Evolutionary conservation across 2,888 invertebrate species (phyloP), one percentile per base, ranked within the genome.

Genomic region (Dynastes hyllus): DNA sequence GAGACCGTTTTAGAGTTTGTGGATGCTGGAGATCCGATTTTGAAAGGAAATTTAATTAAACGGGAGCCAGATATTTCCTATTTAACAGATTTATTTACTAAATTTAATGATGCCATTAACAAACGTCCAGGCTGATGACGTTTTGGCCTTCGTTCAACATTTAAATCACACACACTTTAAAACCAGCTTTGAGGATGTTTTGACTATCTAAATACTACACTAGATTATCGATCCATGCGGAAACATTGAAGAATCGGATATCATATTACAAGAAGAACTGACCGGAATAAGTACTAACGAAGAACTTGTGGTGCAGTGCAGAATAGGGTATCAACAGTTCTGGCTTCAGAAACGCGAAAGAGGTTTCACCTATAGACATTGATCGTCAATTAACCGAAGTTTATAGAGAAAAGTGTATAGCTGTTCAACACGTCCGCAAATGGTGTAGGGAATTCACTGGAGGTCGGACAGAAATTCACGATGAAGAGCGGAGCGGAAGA

Each of bases 101-200:
- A 51, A 51, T 53, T 50, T 53, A 77, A 29, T 22, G 22, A 22
- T 37, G 37, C 6, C 37, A 6, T 37, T 37, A 0, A 37, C 37
- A 22, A 84, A 81, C 81, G 63, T 79, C 79, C 50, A 65, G 71
- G 81, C 82, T 75, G 81, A 81, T 32, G 79, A 83, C 63, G 77
- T 83, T 82, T 81, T 66, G 67, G 81, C 80, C 53, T 84, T 84
- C 82, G 80, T 81, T 83, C 82, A 85, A 85, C 83, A 84, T 84
- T 9, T 6, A 65, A 65, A 65, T 9, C 29, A 65, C 2, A n/a
- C 40, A 45, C 45, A 45, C 0, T 22, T 22, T 22, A 22, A 22
- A 22, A 22, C 22, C 22, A 22, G 22, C 0, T 22, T n/a, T 22
- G 22, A 69, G 27, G 85, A 85, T 83, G 77, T 85, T 83, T 80